Evolutionary conservation across 2,888 invertebrate genomes (phyloP), one percentile per base, ranked within the genome.

Genomic region (Odiellus spinosus): DNA sequence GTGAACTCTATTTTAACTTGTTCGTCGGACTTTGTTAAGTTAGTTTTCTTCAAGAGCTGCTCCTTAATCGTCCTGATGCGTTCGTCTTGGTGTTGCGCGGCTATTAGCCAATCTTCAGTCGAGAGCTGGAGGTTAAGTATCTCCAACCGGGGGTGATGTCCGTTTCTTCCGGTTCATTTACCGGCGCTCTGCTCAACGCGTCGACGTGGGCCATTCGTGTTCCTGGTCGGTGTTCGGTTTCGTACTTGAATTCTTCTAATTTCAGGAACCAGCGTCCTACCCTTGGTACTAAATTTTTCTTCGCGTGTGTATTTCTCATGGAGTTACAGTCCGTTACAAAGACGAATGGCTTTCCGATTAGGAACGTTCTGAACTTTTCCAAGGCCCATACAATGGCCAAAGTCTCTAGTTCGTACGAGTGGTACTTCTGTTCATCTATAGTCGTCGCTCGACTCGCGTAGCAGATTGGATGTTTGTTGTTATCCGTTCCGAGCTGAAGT

Each of bases 361-460:
- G 35, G 39, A 64, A 67, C 0, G 59, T 55, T 33, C 64, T 49
- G 51, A 67, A 65, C 43, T 62, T 55, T 18, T 56, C 48, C 19
- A 64, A 45, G 0, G 60, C 55, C 35, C 54, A 58, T 0, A 57
- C 62, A 32, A 61, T 59, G 0, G 66, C 65, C 4, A 67, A 50
- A 0, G 59, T 59, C 50, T 65, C 68, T 19, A 64, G 45, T 26
- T 69, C 67, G 19, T 63, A 60, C 1, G 60, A 60, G 15, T 61
- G 60, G 47, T 63, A 65, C 18, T 56, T 59, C 11, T 55, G 47
- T 55, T 67, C 65, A 1, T 60, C 57, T 1, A 48, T 52, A 0
- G 59, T 61, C 8, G 59, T 61, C 33, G 57, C 55, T 48, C 60
- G 55, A 38, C 62, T 63, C 21, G 48, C 60, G 44, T 62, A 64